A percentile compares a stretch with the other conserved stretches of the same genome.
phyloP scores from a whole-genome alignment of 2,888 invertebrate genomes.

The Tachina grossa region DNA sequence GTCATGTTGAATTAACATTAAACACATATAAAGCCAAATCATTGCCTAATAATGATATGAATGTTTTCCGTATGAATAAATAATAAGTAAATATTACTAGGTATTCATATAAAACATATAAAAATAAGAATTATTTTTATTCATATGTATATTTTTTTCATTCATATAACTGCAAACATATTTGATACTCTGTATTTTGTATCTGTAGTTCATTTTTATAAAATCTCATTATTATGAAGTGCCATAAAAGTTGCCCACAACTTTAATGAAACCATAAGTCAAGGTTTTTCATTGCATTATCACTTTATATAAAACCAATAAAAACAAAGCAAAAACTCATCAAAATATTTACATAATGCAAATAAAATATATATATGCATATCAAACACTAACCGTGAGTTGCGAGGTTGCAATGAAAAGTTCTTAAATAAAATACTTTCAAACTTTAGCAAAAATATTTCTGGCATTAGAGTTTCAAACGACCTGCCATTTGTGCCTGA shows the following conservation, averaged over 20 bases:
- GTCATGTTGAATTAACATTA: too few species aligned
- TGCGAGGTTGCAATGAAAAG: not conserved
- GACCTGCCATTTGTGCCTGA: not conserved
- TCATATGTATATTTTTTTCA: too few species aligned
- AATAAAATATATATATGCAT: not conserved
- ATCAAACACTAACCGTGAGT: not conserved
- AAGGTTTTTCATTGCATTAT: constrained; percentile 51
- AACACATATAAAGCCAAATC: too few species aligned
- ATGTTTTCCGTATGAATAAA: too few species aligned
- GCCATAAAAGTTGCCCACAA: not conserved
- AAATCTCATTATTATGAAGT: constrained; percentile 2
- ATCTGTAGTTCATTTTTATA: not conserved
- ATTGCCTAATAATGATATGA: too few species aligned
- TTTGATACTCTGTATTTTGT: not conserved
- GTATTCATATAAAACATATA: too few species aligned
- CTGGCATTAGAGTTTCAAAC: too few species aligned
- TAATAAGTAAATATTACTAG: too few species aligned
- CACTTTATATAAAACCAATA: constrained; percentile 14
- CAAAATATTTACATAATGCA: constrained; percentile 13
- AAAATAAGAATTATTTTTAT: too few species aligned
- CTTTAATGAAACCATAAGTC: constrained; percentile 44
- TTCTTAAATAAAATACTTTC: not conserved
- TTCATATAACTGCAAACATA: too few species aligned
- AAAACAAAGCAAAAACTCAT: constrained; percentile 19
- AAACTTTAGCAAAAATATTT: too few species aligned